Conservation (phyloP, 2,797 vertebrate genomes). For the Lepilemur ruficaudatus region DNA sequence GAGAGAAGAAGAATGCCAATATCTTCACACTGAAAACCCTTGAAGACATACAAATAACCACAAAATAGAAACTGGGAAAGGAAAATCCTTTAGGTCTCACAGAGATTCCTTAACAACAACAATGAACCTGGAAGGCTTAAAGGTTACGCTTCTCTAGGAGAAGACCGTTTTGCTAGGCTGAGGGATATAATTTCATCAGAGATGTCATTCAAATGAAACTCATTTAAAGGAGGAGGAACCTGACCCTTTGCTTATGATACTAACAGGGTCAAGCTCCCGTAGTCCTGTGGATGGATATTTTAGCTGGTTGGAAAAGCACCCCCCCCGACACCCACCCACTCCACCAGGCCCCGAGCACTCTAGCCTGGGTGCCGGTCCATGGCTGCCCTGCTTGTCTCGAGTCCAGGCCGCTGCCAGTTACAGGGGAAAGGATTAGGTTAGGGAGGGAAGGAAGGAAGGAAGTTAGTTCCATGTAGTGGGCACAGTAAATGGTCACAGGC, state of each 20-base stretch:
- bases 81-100: not conserved
- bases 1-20: not conserved
- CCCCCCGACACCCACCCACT: accelerated
- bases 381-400: not conserved
- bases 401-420: not conserved
- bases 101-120: not conserved
- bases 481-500: not conserved
- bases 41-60: not conserved
- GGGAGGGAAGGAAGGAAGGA: not conserved
- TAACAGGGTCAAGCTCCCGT: accelerated
- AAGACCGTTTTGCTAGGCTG: not conserved
- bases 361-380: not conserved
- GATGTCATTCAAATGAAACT: not conserved
- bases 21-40: not conserved
- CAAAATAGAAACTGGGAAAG: not conserved
- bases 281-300: not conserved
- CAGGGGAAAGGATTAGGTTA: not conserved
- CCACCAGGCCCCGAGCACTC: not conserved
- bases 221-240: not conserved
- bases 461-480: not conserved
- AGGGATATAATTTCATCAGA: not conserved
- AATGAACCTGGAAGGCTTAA: not conserved
- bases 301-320: not conserved
- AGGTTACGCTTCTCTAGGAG: not conserved
- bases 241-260: not conserved